A percentile compares a stretch with the other conserved stretches of the same genome.
Conservation (phyloP, 2,113 vertebrate genomes). For the Crotalus viridis region DNA sequence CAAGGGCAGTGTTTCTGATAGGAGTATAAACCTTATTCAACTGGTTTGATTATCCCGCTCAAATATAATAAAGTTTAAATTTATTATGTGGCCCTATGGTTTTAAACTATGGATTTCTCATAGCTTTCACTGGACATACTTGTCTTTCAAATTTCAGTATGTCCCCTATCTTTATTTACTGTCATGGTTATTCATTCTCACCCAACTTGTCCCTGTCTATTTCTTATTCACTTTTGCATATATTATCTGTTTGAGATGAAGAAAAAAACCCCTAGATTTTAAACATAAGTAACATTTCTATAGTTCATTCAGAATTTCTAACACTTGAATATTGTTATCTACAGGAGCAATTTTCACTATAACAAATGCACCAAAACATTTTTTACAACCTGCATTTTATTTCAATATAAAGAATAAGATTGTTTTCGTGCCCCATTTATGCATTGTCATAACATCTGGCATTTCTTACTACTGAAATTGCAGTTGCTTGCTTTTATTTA, state of each 20-base stretch:
- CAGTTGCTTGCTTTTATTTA: background rate
- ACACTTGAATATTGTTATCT: background rate
- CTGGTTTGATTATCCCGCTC: background rate
- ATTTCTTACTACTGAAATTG: conserved; percentile 2
- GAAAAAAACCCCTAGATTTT: background rate
- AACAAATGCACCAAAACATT: background rate
- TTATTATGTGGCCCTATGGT: background rate
- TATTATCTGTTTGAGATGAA: background rate
- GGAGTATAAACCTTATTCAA: background rate
- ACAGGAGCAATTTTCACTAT: background rate
- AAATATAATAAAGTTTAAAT: background rate
- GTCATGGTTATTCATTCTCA: background rate
- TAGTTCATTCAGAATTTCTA: background rate
- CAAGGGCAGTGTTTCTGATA: background rate
- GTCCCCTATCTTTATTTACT: background rate
- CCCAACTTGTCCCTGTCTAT: background rate
- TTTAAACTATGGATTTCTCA: background rate
- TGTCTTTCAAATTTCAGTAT: background rate
- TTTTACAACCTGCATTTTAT: background rate
- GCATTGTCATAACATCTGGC: background rate
- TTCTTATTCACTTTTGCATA: background rate
- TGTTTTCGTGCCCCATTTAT: background rate
- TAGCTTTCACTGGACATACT: background rate
- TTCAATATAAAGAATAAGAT: background rate
- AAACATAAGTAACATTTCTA: background rate